phyloP scores from a whole-genome alignment of 2,113 vertebrate genomes.

The Dromaius novaehollandiae region DNA sequence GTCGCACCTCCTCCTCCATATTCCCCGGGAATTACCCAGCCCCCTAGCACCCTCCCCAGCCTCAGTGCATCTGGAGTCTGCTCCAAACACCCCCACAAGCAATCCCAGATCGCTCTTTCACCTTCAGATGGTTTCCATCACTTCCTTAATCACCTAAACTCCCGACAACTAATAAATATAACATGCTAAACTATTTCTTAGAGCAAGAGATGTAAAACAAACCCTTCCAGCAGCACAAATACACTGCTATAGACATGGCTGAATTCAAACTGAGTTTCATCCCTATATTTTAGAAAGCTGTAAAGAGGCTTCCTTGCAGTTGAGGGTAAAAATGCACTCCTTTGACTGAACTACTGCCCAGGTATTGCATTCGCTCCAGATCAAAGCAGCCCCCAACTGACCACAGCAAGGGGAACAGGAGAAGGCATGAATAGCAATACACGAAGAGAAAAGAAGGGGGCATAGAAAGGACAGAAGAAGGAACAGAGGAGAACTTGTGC shows the following conservation, averaged over 20 bases:
- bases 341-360: not conserved
- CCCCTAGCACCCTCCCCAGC: not conserved
- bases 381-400: not conserved
- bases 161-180: not conserved
- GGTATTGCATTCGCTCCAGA: not conserved
- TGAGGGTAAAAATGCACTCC: not conserved
- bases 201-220: not conserved
- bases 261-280: not conserved
- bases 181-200: not conserved
- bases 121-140: not conserved
- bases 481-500: not conserved
- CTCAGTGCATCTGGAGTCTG: not conserved
- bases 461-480: not conserved
- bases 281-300: not conserved
- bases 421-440: not conserved
- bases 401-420: not conserved
- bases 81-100: not conserved
- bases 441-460: not conserved
- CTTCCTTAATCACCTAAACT: not conserved
- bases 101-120: not conserved
- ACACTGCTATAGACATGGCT: not conserved
- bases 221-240: not conserved
- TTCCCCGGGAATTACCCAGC: not conserved
- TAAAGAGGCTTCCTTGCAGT: not conserved
- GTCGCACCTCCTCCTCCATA: rapidly evolving